These are phyloP conservation scores for Pseudois nayaur DNA, from an alignment of 2,113 vertebrate species.

Conservation along the genomic window DNA sequence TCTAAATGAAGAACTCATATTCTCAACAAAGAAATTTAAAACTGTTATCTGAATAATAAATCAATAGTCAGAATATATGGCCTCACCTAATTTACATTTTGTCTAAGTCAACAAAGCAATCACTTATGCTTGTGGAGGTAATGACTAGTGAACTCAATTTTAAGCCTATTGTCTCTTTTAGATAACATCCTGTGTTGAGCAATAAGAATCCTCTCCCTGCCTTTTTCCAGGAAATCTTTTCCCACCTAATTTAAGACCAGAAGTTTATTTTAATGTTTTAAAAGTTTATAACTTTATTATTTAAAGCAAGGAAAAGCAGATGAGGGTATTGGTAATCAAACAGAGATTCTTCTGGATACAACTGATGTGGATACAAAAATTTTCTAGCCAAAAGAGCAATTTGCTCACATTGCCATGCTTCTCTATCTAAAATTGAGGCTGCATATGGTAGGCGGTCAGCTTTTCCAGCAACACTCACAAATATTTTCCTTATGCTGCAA, in stretches of 20 bases:
- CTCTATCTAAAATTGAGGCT: conserved; percentile 68
- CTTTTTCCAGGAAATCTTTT: conserved; percentile 33
- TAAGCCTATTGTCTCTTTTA: not conserved
- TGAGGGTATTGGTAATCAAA: conserved; percentile 10
- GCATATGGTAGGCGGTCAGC: conserved; percentile 72
- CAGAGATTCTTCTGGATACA: not conserved
- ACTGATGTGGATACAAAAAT: conserved; percentile 19
- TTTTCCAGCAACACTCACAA: conserved; percentile 79
- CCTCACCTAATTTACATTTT: not conserved
- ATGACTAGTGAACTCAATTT: not conserved
- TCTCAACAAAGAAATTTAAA: not conserved
- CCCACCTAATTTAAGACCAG: conserved; percentile 6
- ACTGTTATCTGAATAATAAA: not conserved
- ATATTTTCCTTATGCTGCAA: conserved; percentile 80
- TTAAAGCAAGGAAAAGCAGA: conserved; percentile 23
- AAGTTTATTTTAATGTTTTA: conserved; percentile 4
- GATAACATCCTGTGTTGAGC: conserved; percentile 23
- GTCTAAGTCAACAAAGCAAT: not conserved
- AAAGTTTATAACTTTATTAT: conserved; percentile 10
- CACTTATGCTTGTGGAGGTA: not conserved
- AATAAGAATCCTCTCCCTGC: conserved; percentile 1
- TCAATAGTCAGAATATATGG: not conserved
- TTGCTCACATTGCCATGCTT: conserved; percentile 63
- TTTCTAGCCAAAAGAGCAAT: conserved; percentile 72
- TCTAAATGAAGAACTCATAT: not conserved